A percentile compares a stretch with the other conserved stretches of the same genome.
Conservation (phyloP, 2,888 invertebrate species). For the Caenorhabditis afra region DNA sequence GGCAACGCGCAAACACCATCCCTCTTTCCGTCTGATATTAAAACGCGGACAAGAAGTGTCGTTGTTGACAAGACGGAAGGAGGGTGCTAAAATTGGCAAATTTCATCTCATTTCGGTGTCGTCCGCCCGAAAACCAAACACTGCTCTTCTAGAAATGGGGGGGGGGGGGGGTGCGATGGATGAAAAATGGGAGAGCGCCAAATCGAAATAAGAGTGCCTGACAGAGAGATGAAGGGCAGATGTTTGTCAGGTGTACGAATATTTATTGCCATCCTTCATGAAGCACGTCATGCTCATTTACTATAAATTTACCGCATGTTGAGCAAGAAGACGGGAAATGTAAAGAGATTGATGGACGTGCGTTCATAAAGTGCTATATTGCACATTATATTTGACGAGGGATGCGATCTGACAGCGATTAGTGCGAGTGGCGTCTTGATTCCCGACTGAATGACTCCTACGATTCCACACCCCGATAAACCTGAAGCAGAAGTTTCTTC, state of each 20-base stretch:
- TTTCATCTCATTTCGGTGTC: not conserved
- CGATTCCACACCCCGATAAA: not conserved
- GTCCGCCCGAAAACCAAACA: slow-evolving; percentile 6
- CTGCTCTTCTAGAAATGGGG: not conserved
- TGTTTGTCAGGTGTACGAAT: slow-evolving; percentile 60
- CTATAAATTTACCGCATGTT: slow-evolving; percentile 56
- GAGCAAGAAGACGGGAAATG: slow-evolving; percentile 20
- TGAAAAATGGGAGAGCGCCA: slow-evolving; percentile 52
- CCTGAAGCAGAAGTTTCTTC: not conserved
- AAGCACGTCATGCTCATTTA: slow-evolving; percentile 38
- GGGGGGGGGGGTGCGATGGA: slow-evolving; percentile 3
- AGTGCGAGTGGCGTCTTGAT: slow-evolving; percentile 16
- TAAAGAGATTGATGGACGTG: slow-evolving; percentile 46
- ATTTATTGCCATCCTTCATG: slow-evolving; percentile 54
- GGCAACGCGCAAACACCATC: slow-evolving; percentile 54
- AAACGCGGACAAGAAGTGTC: slow-evolving; percentile 27
- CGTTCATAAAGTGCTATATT: slow-evolving; percentile 54
- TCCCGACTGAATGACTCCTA: not conserved
- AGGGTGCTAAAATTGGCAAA: slow-evolving; percentile 30
- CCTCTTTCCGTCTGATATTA: slow-evolving; percentile 42
- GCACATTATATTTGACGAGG: slow-evolving; percentile 48
- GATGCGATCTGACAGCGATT: slow-evolving; percentile 45
- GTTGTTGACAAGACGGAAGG: slow-evolving; percentile 48
- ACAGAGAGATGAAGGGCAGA: slow-evolving; percentile 27
- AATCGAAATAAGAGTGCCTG: slow-evolving; percentile 3